A percentile compares a stretch with the other conserved stretches of the same genome.
These are phyloP conservation scores for Notolabrus celidotus DNA, from an alignment of 2,797 vertebrate genomes.

Conservation along the genomic window DNA sequence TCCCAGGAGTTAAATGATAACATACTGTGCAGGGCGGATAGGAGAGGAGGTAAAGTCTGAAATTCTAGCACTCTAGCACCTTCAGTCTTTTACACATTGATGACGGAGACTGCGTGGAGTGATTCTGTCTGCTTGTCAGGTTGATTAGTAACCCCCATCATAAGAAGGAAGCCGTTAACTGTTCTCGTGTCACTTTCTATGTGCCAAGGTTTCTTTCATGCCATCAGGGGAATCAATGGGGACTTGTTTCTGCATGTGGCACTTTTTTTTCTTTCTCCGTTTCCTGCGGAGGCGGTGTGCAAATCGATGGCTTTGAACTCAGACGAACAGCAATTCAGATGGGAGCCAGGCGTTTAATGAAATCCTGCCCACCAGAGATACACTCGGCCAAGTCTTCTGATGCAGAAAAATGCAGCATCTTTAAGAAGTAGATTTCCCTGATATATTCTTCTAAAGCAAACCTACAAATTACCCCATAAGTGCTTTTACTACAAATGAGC, in stretches of 20 bases:
- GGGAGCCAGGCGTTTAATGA: slow-evolving; percentile 67
- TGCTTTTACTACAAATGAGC: slow-evolving; percentile 47
- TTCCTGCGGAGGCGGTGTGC: slow-evolving; percentile 67
- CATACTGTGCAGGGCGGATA: slow-evolving; percentile 9
- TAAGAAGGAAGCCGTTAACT: slow-evolving; percentile 51
- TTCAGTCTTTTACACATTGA: slow-evolving; percentile 18
- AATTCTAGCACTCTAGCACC: slow-evolving; percentile 14
- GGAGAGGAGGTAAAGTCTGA: slow-evolving; percentile 33
- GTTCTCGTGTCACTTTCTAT: slow-evolving; percentile 54
- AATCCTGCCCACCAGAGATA: slow-evolving; percentile 54
- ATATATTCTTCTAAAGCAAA: slow-evolving; percentile 27
- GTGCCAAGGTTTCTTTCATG: slow-evolving; percentile 59
- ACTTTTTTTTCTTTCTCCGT: slow-evolving; percentile 46
- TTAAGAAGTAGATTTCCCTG: slow-evolving; percentile 35
- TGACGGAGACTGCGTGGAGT: slow-evolving; percentile 5
- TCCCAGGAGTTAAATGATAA: slow-evolving; percentile 11
- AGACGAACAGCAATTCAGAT: slow-evolving; percentile 60
- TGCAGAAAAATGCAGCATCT: slow-evolving; percentile 50
- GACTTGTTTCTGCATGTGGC: slow-evolving; percentile 62
- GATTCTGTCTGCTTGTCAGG: slow-evolving; percentile 52
- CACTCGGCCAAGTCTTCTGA: slow-evolving; percentile 41
- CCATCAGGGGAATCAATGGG: slow-evolving; percentile 62
- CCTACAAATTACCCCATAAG: slow-evolving; percentile 24
- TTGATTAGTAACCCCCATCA: slow-evolving; percentile 63
- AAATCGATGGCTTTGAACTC: slow-evolving; percentile 74